A percentile compares a stretch with the other conserved stretches of the same genome.
Conservation (phyloP, 1,140 invertebrate species). For the Aphis gossypii region DNA sequence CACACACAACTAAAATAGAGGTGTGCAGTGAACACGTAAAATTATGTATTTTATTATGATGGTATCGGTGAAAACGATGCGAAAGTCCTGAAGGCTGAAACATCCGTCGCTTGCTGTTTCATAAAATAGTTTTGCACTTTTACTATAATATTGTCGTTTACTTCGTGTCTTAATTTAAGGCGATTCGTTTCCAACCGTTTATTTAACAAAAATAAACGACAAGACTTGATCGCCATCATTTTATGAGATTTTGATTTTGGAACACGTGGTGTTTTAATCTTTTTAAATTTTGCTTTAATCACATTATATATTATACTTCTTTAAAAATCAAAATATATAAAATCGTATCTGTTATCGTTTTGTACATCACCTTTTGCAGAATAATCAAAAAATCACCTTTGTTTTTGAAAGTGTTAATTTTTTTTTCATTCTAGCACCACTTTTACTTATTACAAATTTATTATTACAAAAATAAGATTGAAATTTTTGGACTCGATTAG, state of each 20-base stretch:
- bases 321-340: not conserved
- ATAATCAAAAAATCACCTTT: not conserved
- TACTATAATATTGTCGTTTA: not conserved
- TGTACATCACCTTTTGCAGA: not conserved
- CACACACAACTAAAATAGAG: not conserved
- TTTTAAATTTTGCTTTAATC: not conserved
- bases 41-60: not conserved
- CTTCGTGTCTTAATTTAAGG: not conserved
- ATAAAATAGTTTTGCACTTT: not conserved
- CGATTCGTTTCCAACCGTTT: too few species aligned
- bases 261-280: not conserved
- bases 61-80: not conserved
- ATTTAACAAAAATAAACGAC: too few species aligned
- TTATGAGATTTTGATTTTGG: too few species aligned
- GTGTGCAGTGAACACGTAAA: not conserved
- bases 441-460: fast-evolving
- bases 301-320: not conserved
- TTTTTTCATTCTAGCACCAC: not conserved
- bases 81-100: not conserved
- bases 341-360: not conserved
- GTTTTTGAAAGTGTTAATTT: not conserved
- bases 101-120: not conserved
- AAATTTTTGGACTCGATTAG: not conserved
- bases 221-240: too few species aligned
- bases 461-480: not conserved